A percentile compares a stretch with the other conserved stretches of the same genome.
These are phyloP conservation scores for Petrocephalus microphthalmus DNA, from an alignment of 2,113 vertebrate species.

Conservation along the genomic window DNA sequence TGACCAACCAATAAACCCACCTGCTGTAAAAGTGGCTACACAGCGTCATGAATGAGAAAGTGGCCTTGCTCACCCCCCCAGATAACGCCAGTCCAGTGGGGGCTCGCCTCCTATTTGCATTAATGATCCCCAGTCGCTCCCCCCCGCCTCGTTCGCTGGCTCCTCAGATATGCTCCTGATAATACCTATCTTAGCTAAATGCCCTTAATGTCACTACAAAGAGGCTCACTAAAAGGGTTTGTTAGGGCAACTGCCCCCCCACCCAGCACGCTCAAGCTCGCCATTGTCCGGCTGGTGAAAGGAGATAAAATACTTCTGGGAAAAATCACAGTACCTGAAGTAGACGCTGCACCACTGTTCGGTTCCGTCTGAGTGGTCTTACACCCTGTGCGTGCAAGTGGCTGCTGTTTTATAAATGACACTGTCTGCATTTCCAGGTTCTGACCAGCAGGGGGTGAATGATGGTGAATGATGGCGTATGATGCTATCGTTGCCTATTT, in stretches of 20 bases:
- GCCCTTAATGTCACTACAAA: constrained; percentile 29
- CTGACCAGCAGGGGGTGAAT: not conserved
- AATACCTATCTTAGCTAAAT: constrained; percentile 14
- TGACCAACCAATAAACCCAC: not conserved
- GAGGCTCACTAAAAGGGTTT: constrained; percentile 22
- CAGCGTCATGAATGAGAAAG: constrained; percentile 57
- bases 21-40: constrained; percentile 31
- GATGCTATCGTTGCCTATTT: not conserved
- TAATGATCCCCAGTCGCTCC: constrained; percentile 49
- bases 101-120: constrained; percentile 46
- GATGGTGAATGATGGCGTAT: not conserved
- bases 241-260: not conserved
- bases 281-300: constrained; percentile 21
- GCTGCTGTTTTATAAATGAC: not conserved
- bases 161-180: constrained; percentile 25
- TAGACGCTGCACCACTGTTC: constrained; percentile 32
- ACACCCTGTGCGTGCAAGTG: not conserved
- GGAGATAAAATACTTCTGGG: constrained; percentile 20
- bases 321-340: constrained; percentile 24
- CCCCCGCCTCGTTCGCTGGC: constrained; percentile 17
- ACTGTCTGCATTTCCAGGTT: not conserved
- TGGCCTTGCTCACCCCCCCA: constrained; percentile 42
- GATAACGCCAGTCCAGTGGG: constrained; percentile 41
- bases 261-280: not conserved
- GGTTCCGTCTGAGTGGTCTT: not conserved